A percentile compares a stretch with the other conserved stretches of the same genome.
phyloP scores from a whole-genome alignment of 2,797 vertebrate genomes.

The Myotis myotis region DNA sequence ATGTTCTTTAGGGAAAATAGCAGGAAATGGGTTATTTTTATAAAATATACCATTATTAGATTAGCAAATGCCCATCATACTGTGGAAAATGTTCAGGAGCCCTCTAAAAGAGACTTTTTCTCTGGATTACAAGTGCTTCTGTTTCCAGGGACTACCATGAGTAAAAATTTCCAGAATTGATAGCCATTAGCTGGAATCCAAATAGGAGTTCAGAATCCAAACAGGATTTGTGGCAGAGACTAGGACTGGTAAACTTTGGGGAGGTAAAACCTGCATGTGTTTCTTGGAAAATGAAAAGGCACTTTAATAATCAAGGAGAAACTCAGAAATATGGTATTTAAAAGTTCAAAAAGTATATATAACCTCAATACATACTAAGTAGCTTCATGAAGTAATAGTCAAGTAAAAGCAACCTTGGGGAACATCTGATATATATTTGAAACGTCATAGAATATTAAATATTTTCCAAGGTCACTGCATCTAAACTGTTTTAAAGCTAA shows the following conservation, averaged over 20 bases:
- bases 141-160: not conserved
- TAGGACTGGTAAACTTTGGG: not conserved
- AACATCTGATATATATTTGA: not conserved
- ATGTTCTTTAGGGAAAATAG: not conserved
- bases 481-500: not conserved
- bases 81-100: not conserved
- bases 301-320: not conserved
- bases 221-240: not conserved
- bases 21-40: not conserved
- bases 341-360: not conserved
- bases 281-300: not conserved
- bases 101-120: not conserved
- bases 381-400: not conserved
- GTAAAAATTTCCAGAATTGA: not conserved
- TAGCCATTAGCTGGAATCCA: not conserved
- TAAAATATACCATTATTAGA: not conserved
- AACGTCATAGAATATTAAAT: slow-evolving; percentile 19
- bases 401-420: not conserved
- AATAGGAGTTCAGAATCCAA: not conserved
- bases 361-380: not conserved
- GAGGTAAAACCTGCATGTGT: not conserved
- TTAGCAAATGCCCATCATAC: not conserved
- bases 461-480: not conserved
- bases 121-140: not conserved
- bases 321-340: not conserved